These are phyloP conservation scores for Synergus gifuensis DNA, from an alignment of 2,888 invertebrate species.

Conservation along the genomic window DNA sequence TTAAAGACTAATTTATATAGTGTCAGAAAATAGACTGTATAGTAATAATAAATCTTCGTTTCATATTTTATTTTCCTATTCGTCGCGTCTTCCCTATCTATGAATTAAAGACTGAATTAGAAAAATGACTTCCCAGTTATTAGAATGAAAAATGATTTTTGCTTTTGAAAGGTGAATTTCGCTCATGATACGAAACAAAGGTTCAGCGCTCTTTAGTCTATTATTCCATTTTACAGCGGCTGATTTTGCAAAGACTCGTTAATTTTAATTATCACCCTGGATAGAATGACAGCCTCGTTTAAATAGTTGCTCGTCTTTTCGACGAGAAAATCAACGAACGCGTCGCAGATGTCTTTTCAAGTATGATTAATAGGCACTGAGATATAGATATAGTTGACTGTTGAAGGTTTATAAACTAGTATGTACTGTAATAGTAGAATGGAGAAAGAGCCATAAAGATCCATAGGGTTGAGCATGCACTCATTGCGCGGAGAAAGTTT, in stretches of 20 bases:
- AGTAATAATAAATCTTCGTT: too few relatives aligned
- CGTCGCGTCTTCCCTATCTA: too few relatives aligned
- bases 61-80: too few relatives aligned
- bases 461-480: not conserved
- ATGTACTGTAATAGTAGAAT: not conserved
- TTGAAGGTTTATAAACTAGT: constrained; percentile 2
- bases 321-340: constrained; percentile 17
- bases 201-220: constrained; percentile 11
- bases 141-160: not conserved
- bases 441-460: not conserved
- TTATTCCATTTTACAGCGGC: not conserved
- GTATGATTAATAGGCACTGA: constrained; percentile 33
- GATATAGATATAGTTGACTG: not conserved
- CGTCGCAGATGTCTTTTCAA: constrained; percentile 11
- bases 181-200: not conserved
- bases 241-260: constrained; percentile 29
- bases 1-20: not conserved
- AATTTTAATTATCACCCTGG: constrained; percentile 31
- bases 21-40: too few relatives aligned
- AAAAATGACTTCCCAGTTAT: not conserved
- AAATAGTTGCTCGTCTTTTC: constrained; percentile 19
- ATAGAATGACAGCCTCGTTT: constrained; percentile 26
- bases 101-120: not conserved
- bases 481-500: not conserved
- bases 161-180: not conserved